phyloP scores from a whole-genome alignment of 2,888 invertebrate genomes.

The Latheticus oryzae region DNA sequence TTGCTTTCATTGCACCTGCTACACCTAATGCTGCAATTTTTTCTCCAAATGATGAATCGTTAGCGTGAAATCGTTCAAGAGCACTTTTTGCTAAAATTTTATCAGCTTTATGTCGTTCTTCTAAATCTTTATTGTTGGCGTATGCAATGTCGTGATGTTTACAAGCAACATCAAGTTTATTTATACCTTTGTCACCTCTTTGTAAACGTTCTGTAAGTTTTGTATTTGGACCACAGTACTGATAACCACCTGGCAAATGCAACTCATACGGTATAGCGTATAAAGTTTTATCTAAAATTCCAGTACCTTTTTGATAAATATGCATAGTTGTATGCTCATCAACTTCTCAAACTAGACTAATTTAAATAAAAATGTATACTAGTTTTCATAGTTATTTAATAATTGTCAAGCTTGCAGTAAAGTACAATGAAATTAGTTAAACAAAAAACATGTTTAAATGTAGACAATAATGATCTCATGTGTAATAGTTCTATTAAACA shows the following conservation, averaged over 20 bases:
- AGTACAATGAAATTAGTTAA: slow-evolving; percentile 4
- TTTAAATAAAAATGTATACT: too few relatives aligned
- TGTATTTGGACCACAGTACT: background rate
- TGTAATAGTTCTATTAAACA: slow-evolving; percentile 18
- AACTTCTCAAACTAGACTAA: too few relatives aligned
- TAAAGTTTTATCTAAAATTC: too few relatives aligned
- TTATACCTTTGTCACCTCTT: background rate
- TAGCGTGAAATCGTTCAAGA: background rate
- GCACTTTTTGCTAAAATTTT: background rate
- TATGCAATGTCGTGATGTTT: slow-evolving; percentile 1
- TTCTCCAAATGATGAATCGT: slow-evolving; percentile 4
- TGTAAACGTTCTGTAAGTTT: background rate
- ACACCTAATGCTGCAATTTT: slow-evolving; percentile 6
- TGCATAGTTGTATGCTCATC: too few relatives aligned
- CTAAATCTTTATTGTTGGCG: background rate
- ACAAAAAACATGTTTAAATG: slow-evolving; percentile 5
- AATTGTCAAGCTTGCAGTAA: too few relatives aligned
- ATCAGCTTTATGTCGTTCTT: slow-evolving; percentile 6
- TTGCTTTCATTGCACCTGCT: background rate
- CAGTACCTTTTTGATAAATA: too few relatives aligned
- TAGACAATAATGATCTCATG: slow-evolving; percentile 1
- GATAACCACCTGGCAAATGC: background rate
- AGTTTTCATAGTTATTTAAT: too few relatives aligned
- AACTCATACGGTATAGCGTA: slow-evolving; percentile 4
- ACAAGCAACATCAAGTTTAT: background rate